Percentiles rank a stretch among this genome's conserved stretches.
These are phyloP conservation scores for Microchrysa polita DNA, from an alignment of 2,888 invertebrate genomes.

Conservation along the genomic window DNA sequence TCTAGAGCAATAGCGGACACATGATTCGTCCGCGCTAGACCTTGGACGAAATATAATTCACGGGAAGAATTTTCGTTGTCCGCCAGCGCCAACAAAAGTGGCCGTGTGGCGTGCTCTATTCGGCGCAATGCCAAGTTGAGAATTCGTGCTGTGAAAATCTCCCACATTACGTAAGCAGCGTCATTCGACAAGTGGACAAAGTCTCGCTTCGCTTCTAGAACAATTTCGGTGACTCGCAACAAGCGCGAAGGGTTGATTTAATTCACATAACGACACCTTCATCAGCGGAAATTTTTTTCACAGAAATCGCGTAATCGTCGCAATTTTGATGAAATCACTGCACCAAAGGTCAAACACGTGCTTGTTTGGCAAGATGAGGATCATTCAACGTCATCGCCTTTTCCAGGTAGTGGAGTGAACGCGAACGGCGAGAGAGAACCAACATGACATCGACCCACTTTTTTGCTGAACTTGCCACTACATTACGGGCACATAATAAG, in stretches of 20 bases:
- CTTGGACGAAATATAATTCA: slow-evolving; percentile 18
- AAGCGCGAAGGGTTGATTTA: not conserved
- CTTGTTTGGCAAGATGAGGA: slow-evolving; percentile 1
- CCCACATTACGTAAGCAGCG: slow-evolving; percentile 22
- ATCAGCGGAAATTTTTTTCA: not conserved
- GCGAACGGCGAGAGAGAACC: not conserved
- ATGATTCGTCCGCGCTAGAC: slow-evolving; percentile 12
- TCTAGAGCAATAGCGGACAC: not conserved
- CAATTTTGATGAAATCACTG: slow-evolving; percentile 12
- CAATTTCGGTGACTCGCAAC: too few species aligned
- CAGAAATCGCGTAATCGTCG: not conserved
- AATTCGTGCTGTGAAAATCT: slow-evolving; percentile 24
- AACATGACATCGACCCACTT: slow-evolving; percentile 26
- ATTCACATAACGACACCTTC: not conserved
- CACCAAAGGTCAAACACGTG: slow-evolving; percentile 22
- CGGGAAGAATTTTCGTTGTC: not conserved
- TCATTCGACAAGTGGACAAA: not conserved
- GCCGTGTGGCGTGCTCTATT: slow-evolving; percentile 5
- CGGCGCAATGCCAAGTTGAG: slow-evolving; percentile 25
- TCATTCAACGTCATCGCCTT: slow-evolving; percentile 14
- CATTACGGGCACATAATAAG: not conserved
- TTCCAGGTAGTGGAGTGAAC: slow-evolving; percentile 25
- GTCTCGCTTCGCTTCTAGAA: slow-evolving; percentile 11
- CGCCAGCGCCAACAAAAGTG: not conserved
- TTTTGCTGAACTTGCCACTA: slow-evolving; percentile 5